These are phyloP conservation scores for Tokudaia tokunoshimensis DNA, from an alignment of 2,797 vertebrate genomes.

Conservation along the genomic window DNA sequence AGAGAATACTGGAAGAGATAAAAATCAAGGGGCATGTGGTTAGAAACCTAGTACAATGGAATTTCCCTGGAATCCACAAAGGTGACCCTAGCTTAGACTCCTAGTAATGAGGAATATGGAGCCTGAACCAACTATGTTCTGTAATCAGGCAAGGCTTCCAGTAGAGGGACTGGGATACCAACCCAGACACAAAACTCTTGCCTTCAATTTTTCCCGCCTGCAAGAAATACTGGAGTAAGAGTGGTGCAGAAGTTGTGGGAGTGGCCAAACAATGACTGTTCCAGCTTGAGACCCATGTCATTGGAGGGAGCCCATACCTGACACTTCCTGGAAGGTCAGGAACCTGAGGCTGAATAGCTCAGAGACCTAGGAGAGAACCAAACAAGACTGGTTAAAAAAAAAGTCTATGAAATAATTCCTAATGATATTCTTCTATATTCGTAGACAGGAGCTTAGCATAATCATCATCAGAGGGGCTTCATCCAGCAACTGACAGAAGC, in stretches of 20 bases:
- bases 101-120: background rate
- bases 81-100: background rate
- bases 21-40: rapidly evolving
- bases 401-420: too few relatives aligned
- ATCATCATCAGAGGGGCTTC: too few relatives aligned
- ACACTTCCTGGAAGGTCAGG: background rate
- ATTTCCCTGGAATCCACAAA: background rate
- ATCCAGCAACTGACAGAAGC: too few relatives aligned
- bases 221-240: background rate
- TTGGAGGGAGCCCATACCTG: background rate
- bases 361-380: background rate
- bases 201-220: background rate
- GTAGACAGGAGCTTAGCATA: too few relatives aligned
- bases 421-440: too few relatives aligned
- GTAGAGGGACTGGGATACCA: background rate
- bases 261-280: too few relatives aligned
- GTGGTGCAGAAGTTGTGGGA: background rate
- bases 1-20: background rate
- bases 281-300: background rate
- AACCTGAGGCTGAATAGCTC: background rate
- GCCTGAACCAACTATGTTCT: background rate
- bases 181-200: background rate
- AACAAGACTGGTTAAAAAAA: background rate
- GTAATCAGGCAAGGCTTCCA: background rate
- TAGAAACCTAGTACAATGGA: background rate